A percentile compares a stretch with the other conserved stretches of the same genome.
Evolutionary conservation across 2,113 vertebrate genomes (phyloP).

Genomic region (Thryonomys swinderianus): DNA sequence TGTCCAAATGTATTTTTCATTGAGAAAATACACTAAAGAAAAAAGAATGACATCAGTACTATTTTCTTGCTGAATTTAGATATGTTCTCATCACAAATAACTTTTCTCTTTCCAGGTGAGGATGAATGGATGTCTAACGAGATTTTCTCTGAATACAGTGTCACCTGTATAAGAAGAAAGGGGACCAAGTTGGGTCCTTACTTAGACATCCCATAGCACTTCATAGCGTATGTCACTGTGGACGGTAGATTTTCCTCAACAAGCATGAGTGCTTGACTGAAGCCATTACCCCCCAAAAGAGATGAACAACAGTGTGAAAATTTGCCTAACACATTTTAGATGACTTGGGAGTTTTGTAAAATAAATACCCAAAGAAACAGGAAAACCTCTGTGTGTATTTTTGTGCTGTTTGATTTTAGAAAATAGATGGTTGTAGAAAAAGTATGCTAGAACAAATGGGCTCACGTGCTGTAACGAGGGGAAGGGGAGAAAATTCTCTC

Average conservation of each 20-base stretch:
- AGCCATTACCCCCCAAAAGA: neutral
- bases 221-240: no score
- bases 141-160: neutral
- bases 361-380: neutral
- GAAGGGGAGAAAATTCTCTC: neutral
- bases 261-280: neutral
- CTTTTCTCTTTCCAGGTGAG: neutral
- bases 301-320: neutral
- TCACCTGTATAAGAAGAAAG: neutral
- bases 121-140: neutral
- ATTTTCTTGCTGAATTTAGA: conserved; percentile 14
- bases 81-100: neutral
- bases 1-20: neutral
- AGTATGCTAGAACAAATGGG: neutral
- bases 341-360: neutral
- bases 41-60: neutral
- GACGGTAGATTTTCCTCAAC: neutral
- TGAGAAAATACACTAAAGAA: neutral
- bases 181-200: neutral
- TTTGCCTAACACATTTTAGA: neutral
- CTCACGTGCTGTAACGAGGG: neutral
- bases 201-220: neutral
- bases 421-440: neutral
- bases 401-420: neutral
- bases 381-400: neutral